Evolutionary conservation across 1,140 invertebrate species (phyloP), one percentile per base, ranked within the genome.

Genomic region (Tetragnatha versicolor): DNA sequence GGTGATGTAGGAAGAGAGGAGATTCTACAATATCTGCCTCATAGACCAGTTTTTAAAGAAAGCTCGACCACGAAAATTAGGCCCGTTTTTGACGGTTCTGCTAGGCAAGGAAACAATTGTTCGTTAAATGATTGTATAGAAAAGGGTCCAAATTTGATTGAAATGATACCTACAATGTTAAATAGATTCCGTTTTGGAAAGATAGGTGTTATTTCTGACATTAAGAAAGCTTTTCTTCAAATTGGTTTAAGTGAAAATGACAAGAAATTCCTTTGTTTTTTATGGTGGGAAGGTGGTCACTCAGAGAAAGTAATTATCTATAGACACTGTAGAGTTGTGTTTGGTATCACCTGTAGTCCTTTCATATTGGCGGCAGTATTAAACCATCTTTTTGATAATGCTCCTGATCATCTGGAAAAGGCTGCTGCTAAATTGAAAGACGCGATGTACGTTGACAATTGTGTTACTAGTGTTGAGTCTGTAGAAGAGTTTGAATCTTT

Each of bases 101-200:
- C 49, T 5, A 69, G 42, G 45, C 6, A 61, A 12, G 49, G 49
- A 31, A 63, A 22, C 17, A 70, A n/a, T 4, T 39, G 66, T 39
- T 79, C 60, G 1, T 2, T 79, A 17, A 81, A 80, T 29, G 53
- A 79, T 10, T 70, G 63, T 27, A 29, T 79, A 2, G 22, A 78
- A 65, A 70, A 29, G 33, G 60, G 73, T 12, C 37, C 63, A 14
- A 80, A 80, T 51, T 39, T 77, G 3, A 78, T 65, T 14, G 31
- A 45, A n/a, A 25, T 45, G 12, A 45, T 79, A 45, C 84, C 85
- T 7, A 25, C 81, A 1, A 75, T 87, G 29, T 49, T 87, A 31
- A 58, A 35, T 25, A 31, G n/a, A 47, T 69, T 69, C 53, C 22
- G 66, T 10, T 3, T 49, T 7, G 12, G 29, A 51, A 51, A 69